Conservation (phyloP, 2,888 invertebrate genomes). For the Protonemura montana region DNA sequence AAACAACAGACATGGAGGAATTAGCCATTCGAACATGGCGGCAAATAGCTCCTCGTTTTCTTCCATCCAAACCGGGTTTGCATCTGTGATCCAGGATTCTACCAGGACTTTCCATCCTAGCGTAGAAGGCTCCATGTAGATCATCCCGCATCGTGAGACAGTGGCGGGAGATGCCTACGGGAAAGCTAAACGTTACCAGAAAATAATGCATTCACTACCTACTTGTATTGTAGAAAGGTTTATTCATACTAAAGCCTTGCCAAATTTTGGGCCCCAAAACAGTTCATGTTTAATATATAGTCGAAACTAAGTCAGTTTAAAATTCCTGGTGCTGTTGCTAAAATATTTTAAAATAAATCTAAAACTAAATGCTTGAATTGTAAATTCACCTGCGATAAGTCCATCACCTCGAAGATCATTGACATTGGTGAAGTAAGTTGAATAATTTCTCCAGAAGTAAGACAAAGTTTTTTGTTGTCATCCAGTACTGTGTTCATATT, state of each 20-base stretch:
- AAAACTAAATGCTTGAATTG: not conserved
- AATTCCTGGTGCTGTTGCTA: no score
- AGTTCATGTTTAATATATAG: no score
- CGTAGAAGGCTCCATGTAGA: constrained; percentile 85
- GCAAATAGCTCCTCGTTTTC: constrained; percentile 68
- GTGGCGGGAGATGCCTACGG: constrained; percentile 80
- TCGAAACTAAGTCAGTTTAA: no score
- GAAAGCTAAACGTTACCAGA: not conserved
- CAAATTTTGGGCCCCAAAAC: no score
- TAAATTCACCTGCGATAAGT: constrained; percentile 70
- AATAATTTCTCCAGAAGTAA: constrained; percentile 88
- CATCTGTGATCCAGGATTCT: constrained; percentile 78
- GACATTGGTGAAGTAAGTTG: constrained; percentile 83
- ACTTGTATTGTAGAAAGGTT: no score
- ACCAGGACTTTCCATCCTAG: constrained; percentile 85
- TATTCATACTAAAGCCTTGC: no score
- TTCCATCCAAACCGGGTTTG: constrained; percentile 70
- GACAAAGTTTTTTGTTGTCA: constrained; percentile 86
- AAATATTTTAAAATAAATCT: no score
- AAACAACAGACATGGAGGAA: constrained; percentile 78
- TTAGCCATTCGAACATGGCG: constrained; percentile 76
- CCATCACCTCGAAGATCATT: constrained; percentile 89
- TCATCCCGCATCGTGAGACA: constrained; percentile 89
- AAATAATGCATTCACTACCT: no score
- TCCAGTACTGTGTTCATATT: constrained; percentile 90